A percentile compares a stretch with the other conserved stretches of the same genome.
phyloP scores from a whole-genome alignment of 2,113 vertebrate species.

The Hoplias malabaricus region DNA sequence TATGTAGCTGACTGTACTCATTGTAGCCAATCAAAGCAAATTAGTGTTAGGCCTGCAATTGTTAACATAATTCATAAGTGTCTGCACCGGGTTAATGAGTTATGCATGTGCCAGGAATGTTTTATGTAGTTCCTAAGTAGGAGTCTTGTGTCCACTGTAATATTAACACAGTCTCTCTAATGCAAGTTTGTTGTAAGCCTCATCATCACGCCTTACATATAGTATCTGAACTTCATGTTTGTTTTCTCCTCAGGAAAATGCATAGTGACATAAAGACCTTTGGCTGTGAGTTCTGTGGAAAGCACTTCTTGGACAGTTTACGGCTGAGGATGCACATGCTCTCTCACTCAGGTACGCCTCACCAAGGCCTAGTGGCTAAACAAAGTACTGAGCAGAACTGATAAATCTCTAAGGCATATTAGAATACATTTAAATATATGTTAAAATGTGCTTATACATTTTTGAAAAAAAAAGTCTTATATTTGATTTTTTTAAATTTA shows the following conservation, averaged over 20 bases:
- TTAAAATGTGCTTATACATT: too few species aligned
- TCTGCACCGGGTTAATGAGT: not conserved
- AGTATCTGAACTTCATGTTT: slow-evolving; percentile 42
- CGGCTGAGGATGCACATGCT: slow-evolving; percentile 98
- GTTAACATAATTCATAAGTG: not conserved
- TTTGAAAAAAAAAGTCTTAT: too few species aligned
- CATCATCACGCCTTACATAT: not conserved
- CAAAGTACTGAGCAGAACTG: not conserved
- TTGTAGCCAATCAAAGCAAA: not conserved
- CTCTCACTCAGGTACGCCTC: slow-evolving; percentile 92
- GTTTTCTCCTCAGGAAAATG: slow-evolving; percentile 81
- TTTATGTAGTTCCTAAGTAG: not conserved
- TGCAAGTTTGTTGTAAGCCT: not conserved
- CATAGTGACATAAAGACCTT: slow-evolving; percentile 96
- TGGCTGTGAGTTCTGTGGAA: slow-evolving; percentile 95
- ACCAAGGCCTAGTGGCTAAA: not conserved
- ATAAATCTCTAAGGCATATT: too few species aligned
- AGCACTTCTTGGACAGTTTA: slow-evolving; percentile 97
- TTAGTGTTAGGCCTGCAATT: not conserved
- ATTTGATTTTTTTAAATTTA: too few species aligned
- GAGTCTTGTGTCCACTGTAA: not conserved
- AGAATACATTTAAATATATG: too few species aligned
- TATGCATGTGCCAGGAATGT: not conserved
- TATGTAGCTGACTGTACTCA: too few species aligned
- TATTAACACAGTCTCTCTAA: slow-evolving; percentile 7